Base-by-base conservation (phyloP, 2,797 vertebrate species). In the Platyrinchus mystaceus region DNA sequence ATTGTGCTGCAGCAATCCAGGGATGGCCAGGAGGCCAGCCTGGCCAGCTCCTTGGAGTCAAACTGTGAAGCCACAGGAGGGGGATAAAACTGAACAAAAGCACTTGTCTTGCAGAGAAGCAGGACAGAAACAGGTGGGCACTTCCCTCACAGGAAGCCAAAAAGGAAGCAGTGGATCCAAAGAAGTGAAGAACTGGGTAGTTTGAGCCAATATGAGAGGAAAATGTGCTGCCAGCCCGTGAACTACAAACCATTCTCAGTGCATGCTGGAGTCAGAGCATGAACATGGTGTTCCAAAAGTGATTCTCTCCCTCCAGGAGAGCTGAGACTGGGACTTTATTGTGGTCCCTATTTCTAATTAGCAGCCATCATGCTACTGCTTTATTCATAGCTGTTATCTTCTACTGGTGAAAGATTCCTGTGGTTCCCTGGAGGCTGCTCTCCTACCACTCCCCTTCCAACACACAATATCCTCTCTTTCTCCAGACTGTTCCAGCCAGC, bases 111-210 rank as follows among this genome's bases (percentile, higher is more conserved):
- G 47, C 50, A 58, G 68, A 55, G 60, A 49, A 82, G 50, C 36
- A 73, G 74, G 36, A 71, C 27, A 84, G 68, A 85, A 89, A 87
- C 81, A 94, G 93, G 75, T 62, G 75, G 89, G 75, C 46, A 1
- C 55, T 41, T 62, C 49, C 34, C 64, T 87, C 22, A 3, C 0
- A 77, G 71, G 56, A 84, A 83, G 92, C 89, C 93, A 83, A 68
- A 94, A 91, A 92, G 89, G 87, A 92, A 96, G 49, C 60, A 83
- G 27, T 44, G 66, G 20, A 87, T 87, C 90, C 84, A 89, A 95
- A 55, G 80, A 91, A 85, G 81, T 9, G 22, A 89, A 41, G 74
- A 93, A 46, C 23, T 50, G 53, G 41, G 56, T 17, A 44, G 55
- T 41, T 41, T 49, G n/a, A 87, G 81, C 56, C 86, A 90, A 47